These are phyloP conservation scores for Spisula solida DNA, from an alignment of 2,888 invertebrate genomes.

Conservation along the genomic window DNA sequence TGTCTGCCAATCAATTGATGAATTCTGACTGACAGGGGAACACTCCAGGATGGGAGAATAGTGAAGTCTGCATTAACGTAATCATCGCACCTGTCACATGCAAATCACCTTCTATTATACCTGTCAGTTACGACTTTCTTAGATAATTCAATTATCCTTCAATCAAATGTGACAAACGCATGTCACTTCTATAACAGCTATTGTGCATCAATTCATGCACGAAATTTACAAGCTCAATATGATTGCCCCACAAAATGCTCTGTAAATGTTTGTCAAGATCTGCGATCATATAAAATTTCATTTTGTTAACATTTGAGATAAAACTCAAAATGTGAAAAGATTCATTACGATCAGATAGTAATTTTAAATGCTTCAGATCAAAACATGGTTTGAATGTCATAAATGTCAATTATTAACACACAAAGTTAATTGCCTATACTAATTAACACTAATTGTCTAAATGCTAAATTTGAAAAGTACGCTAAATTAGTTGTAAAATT, in stretches of 20 bases:
- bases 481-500: no score
- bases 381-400: no score
- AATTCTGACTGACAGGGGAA: slow-evolving; percentile 32
- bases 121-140: slow-evolving; percentile 50
- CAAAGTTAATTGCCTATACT: no score
- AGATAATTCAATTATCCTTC: slow-evolving; percentile 44
- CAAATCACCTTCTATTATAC: slow-evolving; percentile 65
- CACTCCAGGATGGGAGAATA: slow-evolving; percentile 32
- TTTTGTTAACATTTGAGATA: not conserved
- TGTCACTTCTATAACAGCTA: slow-evolving; percentile 27
- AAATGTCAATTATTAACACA: no score
- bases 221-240: slow-evolving; percentile 1
- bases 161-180: slow-evolving; percentile 42
- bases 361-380: no score
- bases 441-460: no score
- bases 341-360: no score
- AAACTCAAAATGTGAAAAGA: not conserved
- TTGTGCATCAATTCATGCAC: not conserved
- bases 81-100: slow-evolving; percentile 62
- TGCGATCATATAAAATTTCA: not conserved
- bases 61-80: slow-evolving; percentile 42
- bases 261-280: not conserved
- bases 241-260: not conserved
- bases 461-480: no score
- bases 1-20: slow-evolving; percentile 31